These are phyloP conservation scores for Aspidapion aeneum DNA, from an alignment of 2,888 invertebrate species.

Conservation along the genomic window DNA sequence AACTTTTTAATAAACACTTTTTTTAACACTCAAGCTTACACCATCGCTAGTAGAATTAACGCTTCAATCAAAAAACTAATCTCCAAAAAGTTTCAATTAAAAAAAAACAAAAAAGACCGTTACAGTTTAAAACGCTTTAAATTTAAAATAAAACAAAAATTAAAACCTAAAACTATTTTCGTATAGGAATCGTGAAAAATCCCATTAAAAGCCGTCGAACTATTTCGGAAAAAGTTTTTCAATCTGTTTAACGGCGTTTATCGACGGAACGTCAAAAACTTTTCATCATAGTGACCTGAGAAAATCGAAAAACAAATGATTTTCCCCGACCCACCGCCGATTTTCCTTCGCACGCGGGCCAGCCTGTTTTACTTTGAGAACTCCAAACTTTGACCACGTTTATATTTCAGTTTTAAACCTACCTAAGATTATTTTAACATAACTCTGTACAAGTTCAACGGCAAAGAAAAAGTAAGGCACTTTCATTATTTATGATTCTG, in stretches of 20 bases:
- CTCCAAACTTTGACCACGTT: neutral
- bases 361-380: neutral
- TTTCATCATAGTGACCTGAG: neutral
- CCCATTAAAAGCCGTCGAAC: neutral
- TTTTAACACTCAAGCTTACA: too few relatives aligned
- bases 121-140: too few relatives aligned
- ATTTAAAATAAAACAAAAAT: neutral
- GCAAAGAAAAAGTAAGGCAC: too few relatives aligned
- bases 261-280: neutral
- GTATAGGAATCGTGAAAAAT: neutral
- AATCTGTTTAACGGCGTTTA: neutral
- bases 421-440: too few relatives aligned
- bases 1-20: too few relatives aligned
- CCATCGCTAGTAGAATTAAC: too few relatives aligned
- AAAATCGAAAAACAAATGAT: neutral
- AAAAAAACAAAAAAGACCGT: too few relatives aligned
- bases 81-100: too few relatives aligned
- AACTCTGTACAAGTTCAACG: too few relatives aligned
- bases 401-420: too few relatives aligned
- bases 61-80: too few relatives aligned
- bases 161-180: neutral
- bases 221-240: neutral
- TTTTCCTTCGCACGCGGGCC: neutral
- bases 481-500: too few relatives aligned
- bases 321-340: neutral